Evolutionary conservation across 2,113 vertebrate genomes (phyloP).

Genomic region (Actenoides hombroni): DNA sequence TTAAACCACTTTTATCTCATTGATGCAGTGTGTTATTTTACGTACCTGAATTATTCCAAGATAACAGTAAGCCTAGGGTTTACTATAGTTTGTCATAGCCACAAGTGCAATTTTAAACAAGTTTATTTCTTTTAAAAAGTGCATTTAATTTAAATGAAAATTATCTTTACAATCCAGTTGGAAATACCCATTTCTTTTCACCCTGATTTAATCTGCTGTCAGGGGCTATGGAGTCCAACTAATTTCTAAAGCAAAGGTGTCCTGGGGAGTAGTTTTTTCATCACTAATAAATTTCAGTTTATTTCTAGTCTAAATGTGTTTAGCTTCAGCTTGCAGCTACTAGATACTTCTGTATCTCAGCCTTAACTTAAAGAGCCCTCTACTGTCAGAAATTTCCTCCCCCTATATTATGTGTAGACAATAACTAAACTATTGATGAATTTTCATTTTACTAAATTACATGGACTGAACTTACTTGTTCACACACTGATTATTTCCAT

Average conservation of each 20-base stretch:
- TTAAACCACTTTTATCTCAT: background rate
- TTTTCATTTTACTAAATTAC: background rate
- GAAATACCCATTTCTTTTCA: background rate
- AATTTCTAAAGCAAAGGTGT: background rate
- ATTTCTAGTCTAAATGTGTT: background rate
- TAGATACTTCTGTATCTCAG: background rate
- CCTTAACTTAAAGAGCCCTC: slow-evolving; percentile 15
- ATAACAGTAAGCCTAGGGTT: background rate
- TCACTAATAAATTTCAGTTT: background rate
- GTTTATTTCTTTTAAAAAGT: background rate
- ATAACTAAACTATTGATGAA: background rate
- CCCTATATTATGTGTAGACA: background rate
- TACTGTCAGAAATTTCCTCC: background rate
- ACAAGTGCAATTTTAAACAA: background rate
- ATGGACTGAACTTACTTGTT: background rate
- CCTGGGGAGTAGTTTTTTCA: background rate
- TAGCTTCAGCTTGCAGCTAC: background rate
- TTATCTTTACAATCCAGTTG: background rate
- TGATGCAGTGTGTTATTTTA: background rate
- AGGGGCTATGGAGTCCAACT: background rate
- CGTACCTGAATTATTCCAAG: background rate
- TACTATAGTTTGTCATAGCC: background rate
- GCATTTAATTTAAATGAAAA: background rate
- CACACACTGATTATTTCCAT: background rate
- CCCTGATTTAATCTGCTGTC: background rate